phyloP scores from a whole-genome alignment of 2,888 invertebrate species.

The Lucinisca nassula region DNA sequence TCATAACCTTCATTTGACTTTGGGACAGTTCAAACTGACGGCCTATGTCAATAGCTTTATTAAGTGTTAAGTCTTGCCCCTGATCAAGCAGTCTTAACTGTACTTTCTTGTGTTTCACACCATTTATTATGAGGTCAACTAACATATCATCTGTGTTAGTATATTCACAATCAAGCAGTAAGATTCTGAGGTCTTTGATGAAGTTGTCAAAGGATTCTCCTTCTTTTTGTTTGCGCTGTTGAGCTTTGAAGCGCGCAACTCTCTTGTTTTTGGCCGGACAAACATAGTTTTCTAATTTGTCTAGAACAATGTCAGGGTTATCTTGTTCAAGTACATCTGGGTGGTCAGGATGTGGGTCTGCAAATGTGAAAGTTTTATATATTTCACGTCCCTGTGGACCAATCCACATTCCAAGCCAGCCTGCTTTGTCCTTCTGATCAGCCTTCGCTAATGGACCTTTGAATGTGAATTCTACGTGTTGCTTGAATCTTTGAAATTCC shows the following conservation, averaged over 20 bases:
- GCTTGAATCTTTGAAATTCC: slow-evolving; percentile 51
- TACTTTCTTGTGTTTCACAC: slow-evolving; percentile 42
- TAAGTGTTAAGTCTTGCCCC: slow-evolving; percentile 43
- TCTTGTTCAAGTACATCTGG: no score
- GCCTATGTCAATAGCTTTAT: slow-evolving; percentile 53
- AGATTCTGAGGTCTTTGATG: slow-evolving; percentile 55
- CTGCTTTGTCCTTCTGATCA: slow-evolving; percentile 28
- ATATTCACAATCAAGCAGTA: slow-evolving; percentile 65
- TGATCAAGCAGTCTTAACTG: slow-evolving; percentile 53
- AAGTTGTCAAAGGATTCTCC: slow-evolving; percentile 65
- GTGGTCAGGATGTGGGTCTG: no score
- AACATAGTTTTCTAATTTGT: background rate
- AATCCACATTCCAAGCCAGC: slow-evolving; percentile 67
- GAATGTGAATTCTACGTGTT: slow-evolving; percentile 51
- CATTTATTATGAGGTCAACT: slow-evolving; percentile 50
- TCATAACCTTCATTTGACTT: slow-evolving; percentile 50
- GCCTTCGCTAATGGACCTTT: slow-evolving; percentile 33
- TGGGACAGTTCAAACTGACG: slow-evolving; percentile 57
- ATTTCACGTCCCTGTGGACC: slow-evolving; percentile 68
- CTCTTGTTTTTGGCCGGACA: slow-evolving; percentile 63
- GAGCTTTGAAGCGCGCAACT: slow-evolving; percentile 51
- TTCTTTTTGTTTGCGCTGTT: slow-evolving; percentile 60
- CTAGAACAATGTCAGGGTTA: no score
- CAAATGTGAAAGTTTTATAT: slow-evolving; percentile 67
- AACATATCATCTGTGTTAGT: slow-evolving; percentile 49